Evolutionary conservation across 2,888 invertebrate genomes (phyloP).

Genomic region (Tenthredo livida): DNA sequence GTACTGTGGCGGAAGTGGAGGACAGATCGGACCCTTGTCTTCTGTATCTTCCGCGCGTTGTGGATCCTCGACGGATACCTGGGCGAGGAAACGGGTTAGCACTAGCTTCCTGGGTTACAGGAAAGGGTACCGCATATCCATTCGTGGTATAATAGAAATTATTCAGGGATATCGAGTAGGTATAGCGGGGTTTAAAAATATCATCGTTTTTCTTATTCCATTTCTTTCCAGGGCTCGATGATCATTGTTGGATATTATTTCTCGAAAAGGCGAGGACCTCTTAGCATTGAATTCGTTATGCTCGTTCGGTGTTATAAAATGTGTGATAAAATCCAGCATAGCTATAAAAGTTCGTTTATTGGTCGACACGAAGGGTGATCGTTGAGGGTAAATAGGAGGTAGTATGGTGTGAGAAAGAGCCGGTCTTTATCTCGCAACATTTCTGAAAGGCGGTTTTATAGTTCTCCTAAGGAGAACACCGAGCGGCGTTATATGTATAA

Average conservation of each 20-base stretch:
- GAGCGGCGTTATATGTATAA: neutral
- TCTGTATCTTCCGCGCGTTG: conserved; percentile 61
- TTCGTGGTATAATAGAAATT: neutral
- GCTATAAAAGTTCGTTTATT: conserved; percentile 62
- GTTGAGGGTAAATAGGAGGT: conserved; percentile 36
- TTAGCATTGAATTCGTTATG: conserved; percentile 62
- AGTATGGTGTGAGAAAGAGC: neutral
- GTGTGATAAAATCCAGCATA: conserved; percentile 60
- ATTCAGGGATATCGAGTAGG: neutral
- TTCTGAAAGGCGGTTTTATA: conserved; percentile 59
- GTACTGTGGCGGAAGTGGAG: conserved; percentile 75
- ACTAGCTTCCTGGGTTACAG: neutral
- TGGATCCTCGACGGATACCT: conserved; percentile 73
- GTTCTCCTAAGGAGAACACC: conserved; percentile 55
- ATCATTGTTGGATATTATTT: neutral
- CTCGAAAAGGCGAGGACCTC: neutral
- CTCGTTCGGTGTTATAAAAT: conserved; percentile 60
- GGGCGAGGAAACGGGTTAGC: conserved; percentile 55
- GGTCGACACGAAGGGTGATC: conserved; percentile 55
- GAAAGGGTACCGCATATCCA: neutral
- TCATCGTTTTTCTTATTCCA: neutral
- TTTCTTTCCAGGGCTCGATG: neutral
- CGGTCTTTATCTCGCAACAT: conserved; percentile 61
- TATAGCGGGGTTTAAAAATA: neutral
- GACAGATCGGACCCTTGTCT: conserved; percentile 77